phyloP scores from a whole-genome alignment of 2,113 vertebrate genomes.

The Pipa parva region DNA sequence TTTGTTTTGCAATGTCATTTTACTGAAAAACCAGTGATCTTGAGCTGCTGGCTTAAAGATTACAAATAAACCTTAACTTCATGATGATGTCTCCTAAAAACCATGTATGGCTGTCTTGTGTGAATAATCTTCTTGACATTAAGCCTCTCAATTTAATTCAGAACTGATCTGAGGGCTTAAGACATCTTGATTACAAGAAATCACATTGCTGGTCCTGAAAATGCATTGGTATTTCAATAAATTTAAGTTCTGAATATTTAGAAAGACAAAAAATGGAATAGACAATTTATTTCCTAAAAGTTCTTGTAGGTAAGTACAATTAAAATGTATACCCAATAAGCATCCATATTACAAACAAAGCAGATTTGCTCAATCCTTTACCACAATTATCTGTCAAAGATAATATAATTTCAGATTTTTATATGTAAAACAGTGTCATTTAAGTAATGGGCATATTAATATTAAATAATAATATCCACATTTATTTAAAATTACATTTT shows the following conservation, averaged over 20 bases:
- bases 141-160: constrained; percentile 13
- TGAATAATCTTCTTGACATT: constrained; percentile 11
- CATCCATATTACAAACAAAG: no score
- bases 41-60: neutral
- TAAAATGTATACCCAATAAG: no score
- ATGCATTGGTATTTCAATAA: neutral
- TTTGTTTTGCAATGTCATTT: neutral
- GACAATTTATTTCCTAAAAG: no score
- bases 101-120: constrained; percentile 4
- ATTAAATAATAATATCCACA: no score
- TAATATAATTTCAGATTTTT: no score
- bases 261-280: neutral
- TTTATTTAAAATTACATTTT: no score
- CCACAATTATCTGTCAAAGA: no score
- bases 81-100: neutral
- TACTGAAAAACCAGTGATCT: neutral
- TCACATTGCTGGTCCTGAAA: neutral
- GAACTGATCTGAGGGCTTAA: constrained; percentile 8
- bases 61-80: constrained; percentile 1
- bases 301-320: no score
- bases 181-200: neutral
- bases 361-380: no score
- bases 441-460: no score
- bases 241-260: neutral
- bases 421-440: no score